Evolutionary conservation across 2,113 vertebrate genomes (phyloP).

Genomic region (Silurus asotus): DNA sequence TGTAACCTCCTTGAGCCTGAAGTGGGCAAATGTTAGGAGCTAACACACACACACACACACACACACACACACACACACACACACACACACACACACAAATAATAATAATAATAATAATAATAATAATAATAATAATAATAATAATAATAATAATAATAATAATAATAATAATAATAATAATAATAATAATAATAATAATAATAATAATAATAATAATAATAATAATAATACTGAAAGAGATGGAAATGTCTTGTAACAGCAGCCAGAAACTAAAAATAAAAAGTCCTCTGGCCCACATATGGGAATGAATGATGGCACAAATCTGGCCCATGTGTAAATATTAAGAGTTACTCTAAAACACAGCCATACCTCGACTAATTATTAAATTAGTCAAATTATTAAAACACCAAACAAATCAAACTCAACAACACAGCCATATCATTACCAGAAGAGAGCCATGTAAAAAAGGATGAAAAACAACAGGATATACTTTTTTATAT

Average conservation of each 20-base stretch:
- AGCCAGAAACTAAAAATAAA: neutral
- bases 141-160: neutral
- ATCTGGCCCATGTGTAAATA: neutral
- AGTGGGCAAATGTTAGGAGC: neutral
- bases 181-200: neutral
- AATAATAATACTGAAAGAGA: neutral
- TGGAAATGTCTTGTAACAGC: neutral
- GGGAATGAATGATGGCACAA: neutral
- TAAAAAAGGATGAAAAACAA: neutral
- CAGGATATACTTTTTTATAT: no score
- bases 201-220: no score
- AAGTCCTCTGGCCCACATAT: neutral
- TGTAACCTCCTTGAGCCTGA: slow-evolving; percentile 2
- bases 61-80: neutral
- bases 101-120: neutral
- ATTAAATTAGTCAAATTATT: neutral
- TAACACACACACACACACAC: neutral
- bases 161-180: no score
- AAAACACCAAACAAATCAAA: neutral
- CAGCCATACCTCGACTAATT: neutral
- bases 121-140: no score
- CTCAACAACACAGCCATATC: neutral
- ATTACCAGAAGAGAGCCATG: neutral
- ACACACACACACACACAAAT: no score
- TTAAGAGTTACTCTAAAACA: neutral